These are phyloP conservation scores for Galaxias olidus DNA, from an alignment of 2,797 vertebrate genomes.

Conservation along the genomic window DNA sequence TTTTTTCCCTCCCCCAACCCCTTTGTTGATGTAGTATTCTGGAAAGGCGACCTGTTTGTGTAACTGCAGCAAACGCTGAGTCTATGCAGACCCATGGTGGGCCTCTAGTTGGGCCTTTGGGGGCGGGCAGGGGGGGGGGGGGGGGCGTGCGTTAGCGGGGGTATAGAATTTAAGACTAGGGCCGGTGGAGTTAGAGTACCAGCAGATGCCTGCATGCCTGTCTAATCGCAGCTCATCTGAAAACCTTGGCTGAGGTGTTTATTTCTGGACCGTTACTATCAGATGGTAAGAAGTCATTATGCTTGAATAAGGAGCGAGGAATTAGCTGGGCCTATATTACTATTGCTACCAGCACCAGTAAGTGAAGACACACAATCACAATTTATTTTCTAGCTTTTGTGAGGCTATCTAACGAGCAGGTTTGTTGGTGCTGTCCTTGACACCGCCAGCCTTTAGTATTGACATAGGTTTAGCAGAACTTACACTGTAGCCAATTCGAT, in stretches of 20 bases:
- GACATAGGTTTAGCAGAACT: too few relatives aligned
- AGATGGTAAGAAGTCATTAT: slow-evolving; percentile 21
- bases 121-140: too few relatives aligned
- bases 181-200: slow-evolving; percentile 1
- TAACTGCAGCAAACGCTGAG: slow-evolving; percentile 59
- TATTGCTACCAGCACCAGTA: not conserved
- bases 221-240: slow-evolving; percentile 46
- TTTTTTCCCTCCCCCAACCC: slow-evolving; percentile 33
- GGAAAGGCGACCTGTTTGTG: slow-evolving; percentile 71
- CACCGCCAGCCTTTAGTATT: too few relatives aligned
- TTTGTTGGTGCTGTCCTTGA: too few relatives aligned
- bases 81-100: slow-evolving; percentile 55
- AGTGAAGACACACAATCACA: too few relatives aligned
- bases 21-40: slow-evolving; percentile 65
- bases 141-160: too few relatives aligned
- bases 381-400: too few relatives aligned
- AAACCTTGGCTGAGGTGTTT: slow-evolving; percentile 50
- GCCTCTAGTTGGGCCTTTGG: slow-evolving; percentile 30
- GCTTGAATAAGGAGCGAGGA: slow-evolving; percentile 1
- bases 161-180: not conserved
- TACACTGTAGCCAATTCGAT: too few relatives aligned
- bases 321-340: not conserved
- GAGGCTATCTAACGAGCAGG: too few relatives aligned
- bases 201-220: slow-evolving; percentile 24
- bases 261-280: slow-evolving; percentile 48